Base-by-base conservation (phyloP, 2,888 invertebrate genomes). In the Apodemia mormo region DNA sequence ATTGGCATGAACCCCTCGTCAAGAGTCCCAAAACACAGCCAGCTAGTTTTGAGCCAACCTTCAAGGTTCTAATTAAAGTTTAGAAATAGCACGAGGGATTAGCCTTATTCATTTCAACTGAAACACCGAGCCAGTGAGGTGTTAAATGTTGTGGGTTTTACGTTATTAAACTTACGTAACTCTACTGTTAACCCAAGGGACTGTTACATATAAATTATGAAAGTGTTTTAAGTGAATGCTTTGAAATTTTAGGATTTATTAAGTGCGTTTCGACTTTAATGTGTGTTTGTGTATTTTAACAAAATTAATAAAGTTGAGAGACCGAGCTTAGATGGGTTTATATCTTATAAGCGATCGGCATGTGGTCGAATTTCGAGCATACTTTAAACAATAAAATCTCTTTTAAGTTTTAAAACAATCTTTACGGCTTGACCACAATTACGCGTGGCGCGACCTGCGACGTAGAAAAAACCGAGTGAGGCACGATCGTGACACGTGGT, bases 151-250 rank as follows among this genome's bases (percentile, higher is more conserved):
- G 61, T 61, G 30, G 30, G 30, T 61, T 61, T 61, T 33, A 65
- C 67, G 69, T 71, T 74, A 73, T 71, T 71, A 73, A 74, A 73
- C 70, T 73, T 73, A 69, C 68, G 68, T 72, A 74, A 72, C 70
- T 69, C 61, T n/a, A 33, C 40, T 58, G n/a, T 49, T 52, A 49
- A 65, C 72, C 71, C 72, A 54, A 65, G 73, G 71, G 73, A 69
- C 68, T 37, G 67, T 61, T 61, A 61, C 61, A 33, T 14, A 61
- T 33, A 22, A 33, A 61, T 61, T 61, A 61, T 61, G 61, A 33
- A 61, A 61, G 30, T 61, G 61, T 61, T 61, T 61, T 61, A 33
- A 61, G 61, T 30, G 30, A 30, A 29, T 22, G 58, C 58, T 58
- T 58, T 12, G 58, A 30, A 52, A 52, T 52, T 52, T 52, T 52